Evolutionary conservation across 1,140 invertebrate genomes (phyloP).

Genomic region (Temnothorax curvispinosus): DNA sequence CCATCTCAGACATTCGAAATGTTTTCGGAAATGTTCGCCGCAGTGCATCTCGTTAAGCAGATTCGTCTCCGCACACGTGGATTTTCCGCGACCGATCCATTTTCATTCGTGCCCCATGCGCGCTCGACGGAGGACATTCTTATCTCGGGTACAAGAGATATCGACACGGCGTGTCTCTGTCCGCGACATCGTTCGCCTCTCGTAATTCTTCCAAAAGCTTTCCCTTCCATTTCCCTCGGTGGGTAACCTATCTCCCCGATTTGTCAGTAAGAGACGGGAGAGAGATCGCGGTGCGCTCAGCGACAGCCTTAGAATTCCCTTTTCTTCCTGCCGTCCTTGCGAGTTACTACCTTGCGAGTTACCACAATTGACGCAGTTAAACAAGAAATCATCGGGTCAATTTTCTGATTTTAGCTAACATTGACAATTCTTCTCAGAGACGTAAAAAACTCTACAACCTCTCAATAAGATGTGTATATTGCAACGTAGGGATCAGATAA

Average conservation of each 20-base stretch:
- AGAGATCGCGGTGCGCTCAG: constrained; percentile 25
- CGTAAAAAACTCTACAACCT: not conserved
- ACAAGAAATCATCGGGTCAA: constrained; percentile 41
- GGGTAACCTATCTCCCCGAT: constrained; percentile 76
- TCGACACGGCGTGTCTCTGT: constrained; percentile 75
- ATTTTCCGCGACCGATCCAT: constrained; percentile 25
- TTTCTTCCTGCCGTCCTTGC: constrained; percentile 44
- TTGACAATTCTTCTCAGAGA: not conserved
- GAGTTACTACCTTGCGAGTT: not conserved
- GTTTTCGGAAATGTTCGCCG: not conserved
- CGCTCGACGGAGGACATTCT: constrained; percentile 57
- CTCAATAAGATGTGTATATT: not conserved
- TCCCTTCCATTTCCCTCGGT: constrained; percentile 69
- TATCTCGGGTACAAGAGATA: constrained; percentile 74
- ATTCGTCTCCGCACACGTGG: constrained; percentile 21
- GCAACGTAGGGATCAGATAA: not conserved
- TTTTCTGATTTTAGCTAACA: not conserved
- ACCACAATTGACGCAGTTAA: constrained; percentile 19
- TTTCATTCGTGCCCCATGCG: constrained; percentile 39
- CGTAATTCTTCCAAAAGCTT: constrained; percentile 77
- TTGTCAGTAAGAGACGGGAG: constrained; percentile 73
- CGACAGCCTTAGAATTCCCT: constrained; percentile 42
- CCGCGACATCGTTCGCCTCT: constrained; percentile 77
- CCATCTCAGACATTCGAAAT: not conserved
- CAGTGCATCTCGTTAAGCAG: constrained; percentile 37